phyloP scores from a whole-genome alignment of 2,113 vertebrate genomes.

The Notarius lentiginosus region DNA sequence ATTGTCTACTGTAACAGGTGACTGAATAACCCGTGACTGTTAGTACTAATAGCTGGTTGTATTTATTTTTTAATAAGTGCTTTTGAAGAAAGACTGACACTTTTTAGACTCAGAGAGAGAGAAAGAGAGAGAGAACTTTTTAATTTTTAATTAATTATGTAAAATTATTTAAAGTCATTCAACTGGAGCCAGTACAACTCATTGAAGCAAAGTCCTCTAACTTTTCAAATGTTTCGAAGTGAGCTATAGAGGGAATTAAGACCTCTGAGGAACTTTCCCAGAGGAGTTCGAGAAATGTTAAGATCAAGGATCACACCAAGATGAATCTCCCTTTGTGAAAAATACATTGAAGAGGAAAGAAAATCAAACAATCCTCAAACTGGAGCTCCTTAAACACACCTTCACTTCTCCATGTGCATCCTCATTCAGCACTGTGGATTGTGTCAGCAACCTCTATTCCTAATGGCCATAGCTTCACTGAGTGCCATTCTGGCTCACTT shows the following conservation, averaged over 20 bases:
- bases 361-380: slow-evolving; percentile 58
- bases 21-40: slow-evolving; percentile 94
- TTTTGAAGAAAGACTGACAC: slow-evolving; percentile 79
- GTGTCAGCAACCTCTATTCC: slow-evolving; percentile 79
- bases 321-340: slow-evolving; percentile 69
- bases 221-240: slow-evolving; percentile 72
- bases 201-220: slow-evolving; percentile 78
- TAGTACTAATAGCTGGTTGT: slow-evolving; percentile 95
- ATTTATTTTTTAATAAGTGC: slow-evolving; percentile 96
- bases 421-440: slow-evolving; percentile 75
- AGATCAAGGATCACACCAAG: slow-evolving; percentile 67
- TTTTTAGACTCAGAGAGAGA: slow-evolving; percentile 72
- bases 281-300: slow-evolving; percentile 70
- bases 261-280: slow-evolving; percentile 80
- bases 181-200: slow-evolving; percentile 97
- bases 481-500: slow-evolving; percentile 81
- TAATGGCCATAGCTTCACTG: slow-evolving; percentile 79
- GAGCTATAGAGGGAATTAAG: slow-evolving; percentile 73
- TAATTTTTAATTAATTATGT: slow-evolving; percentile 81
- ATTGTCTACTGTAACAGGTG: slow-evolving; percentile 87
- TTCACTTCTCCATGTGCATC: slow-evolving; percentile 69
- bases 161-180: slow-evolving; percentile 96
- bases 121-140: slow-evolving; percentile 75
- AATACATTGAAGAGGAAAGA: slow-evolving; percentile 3
- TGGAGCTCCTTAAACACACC: slow-evolving; percentile 58